Conservation (phyloP, 2,888 invertebrate genomes). For the Pterobdella sp. region DNA sequence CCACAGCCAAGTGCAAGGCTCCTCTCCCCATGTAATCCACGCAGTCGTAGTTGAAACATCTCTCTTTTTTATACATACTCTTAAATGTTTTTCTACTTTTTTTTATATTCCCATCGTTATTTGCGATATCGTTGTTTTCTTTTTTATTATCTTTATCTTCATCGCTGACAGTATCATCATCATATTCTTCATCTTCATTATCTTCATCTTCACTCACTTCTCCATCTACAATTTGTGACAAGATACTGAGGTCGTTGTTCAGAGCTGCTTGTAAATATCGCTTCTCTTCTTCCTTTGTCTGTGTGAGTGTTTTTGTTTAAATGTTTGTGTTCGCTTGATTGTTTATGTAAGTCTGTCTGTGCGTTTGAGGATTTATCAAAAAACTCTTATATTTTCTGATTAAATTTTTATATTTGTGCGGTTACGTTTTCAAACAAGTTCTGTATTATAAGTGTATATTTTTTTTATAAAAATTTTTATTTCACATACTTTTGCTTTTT, state of each 20-base stretch:
- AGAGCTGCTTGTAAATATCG: background rate
- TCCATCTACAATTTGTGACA: background rate
- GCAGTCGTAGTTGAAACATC: slow-evolving; percentile 49
- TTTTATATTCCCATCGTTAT: background rate
- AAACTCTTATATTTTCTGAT: no score
- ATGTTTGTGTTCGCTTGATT: no score
- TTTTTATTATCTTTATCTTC: background rate
- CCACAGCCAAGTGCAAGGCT: slow-evolving; percentile 64
- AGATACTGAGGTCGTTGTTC: background rate
- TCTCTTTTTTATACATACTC: background rate
- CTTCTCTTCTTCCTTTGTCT: background rate
- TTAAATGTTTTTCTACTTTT: background rate
- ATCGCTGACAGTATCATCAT: background rate
- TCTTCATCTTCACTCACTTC: background rate
- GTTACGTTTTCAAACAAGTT: no score
- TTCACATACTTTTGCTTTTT: no score
- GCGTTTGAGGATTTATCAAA: no score
- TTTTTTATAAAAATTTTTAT: no score
- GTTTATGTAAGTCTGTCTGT: no score
- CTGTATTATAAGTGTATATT: no score
- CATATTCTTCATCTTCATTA: background rate
- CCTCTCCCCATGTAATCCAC: slow-evolving; percentile 59
- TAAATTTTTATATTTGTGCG: no score
- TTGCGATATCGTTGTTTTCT: background rate
- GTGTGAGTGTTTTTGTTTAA: background rate